These are phyloP conservation scores for Clinocottus analis DNA, from an alignment of 2,113 vertebrate genomes.

Conservation along the genomic window DNA sequence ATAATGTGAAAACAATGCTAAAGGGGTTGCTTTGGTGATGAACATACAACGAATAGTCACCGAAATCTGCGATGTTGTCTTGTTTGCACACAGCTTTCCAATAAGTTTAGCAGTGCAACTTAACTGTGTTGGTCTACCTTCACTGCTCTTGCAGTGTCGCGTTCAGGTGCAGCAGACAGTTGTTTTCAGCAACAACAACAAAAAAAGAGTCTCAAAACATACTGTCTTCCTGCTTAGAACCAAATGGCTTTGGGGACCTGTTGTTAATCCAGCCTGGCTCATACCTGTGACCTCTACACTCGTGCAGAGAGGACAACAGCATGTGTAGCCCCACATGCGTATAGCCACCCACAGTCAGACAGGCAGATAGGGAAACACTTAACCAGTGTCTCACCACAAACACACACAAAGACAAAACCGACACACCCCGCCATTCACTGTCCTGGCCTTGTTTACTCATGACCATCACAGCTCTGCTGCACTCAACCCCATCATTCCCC, in stretches of 20 bases:
- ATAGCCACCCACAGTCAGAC: conserved; percentile 70
- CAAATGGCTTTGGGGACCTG: not conserved
- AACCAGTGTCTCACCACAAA: conserved; percentile 77
- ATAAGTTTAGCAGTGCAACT: not conserved
- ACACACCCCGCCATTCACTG: conserved; percentile 66
- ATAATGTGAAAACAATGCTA: not conserved
- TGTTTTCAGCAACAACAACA: not conserved
- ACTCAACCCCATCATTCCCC: conserved; percentile 68
- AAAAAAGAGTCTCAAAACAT: not conserved
- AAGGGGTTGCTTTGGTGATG: not conserved
- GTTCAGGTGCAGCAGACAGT: not conserved
- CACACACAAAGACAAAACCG: conserved; percentile 66
- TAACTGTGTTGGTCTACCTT: not conserved
- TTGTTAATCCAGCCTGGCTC: not conserved
- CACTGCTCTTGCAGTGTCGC: not conserved
- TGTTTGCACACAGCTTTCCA: not conserved
- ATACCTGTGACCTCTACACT: conserved; percentile 35
- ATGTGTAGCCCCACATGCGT: conserved; percentile 49
- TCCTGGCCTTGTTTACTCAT: conserved; percentile 70
- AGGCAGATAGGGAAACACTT: conserved; percentile 77
- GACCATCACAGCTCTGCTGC: conserved; percentile 68
- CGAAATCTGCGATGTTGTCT: not conserved
- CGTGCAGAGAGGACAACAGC: conserved; percentile 18
- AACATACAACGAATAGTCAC: not conserved
- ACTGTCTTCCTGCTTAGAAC: not conserved